phyloP scores from a whole-genome alignment of 2,797 vertebrate genomes.

The Squalus acanthias region DNA sequence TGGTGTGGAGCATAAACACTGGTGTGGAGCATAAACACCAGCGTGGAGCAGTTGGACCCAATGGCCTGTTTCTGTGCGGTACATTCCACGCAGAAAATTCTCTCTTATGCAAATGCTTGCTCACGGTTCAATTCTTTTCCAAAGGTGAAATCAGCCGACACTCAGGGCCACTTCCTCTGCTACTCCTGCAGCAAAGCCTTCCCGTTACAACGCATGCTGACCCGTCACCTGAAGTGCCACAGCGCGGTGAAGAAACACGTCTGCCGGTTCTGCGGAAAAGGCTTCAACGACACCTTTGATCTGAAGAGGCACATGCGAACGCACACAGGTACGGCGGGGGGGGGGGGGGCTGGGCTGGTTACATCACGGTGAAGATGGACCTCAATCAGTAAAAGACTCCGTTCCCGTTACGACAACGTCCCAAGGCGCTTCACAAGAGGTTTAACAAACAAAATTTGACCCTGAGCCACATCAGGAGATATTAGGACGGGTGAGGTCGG shows the following conservation, averaged over 20 bases:
- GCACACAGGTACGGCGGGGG: constrained; percentile 59
- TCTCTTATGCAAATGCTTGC: background rate
- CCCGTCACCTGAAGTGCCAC: constrained; percentile 82
- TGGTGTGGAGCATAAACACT: no score
- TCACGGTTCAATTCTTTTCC: background rate
- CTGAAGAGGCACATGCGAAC: constrained; percentile 83
- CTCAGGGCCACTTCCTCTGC: constrained; percentile 60
- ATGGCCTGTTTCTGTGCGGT: constrained; percentile 23
- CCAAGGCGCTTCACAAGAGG: no score
- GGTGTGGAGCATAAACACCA: no score
- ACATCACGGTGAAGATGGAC: background rate
- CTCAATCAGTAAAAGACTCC: background rate
- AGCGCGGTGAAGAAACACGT: constrained; percentile 73
- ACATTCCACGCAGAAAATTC: background rate
- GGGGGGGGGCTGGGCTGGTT: background rate
- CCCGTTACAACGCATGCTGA: constrained; percentile 80
- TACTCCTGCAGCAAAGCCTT: constrained; percentile 74
- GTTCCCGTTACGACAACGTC: no score
- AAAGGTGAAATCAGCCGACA: constrained; percentile 37
- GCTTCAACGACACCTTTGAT: constrained; percentile 86
- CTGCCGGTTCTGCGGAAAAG: constrained; percentile 76
- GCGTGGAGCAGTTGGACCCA: no score
- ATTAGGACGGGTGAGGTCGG: no score
- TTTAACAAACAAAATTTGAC: no score
- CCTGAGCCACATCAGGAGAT: no score